Conservation (phyloP, 92 coral and sea anemone genomes). For the Porites rus region DNA sequence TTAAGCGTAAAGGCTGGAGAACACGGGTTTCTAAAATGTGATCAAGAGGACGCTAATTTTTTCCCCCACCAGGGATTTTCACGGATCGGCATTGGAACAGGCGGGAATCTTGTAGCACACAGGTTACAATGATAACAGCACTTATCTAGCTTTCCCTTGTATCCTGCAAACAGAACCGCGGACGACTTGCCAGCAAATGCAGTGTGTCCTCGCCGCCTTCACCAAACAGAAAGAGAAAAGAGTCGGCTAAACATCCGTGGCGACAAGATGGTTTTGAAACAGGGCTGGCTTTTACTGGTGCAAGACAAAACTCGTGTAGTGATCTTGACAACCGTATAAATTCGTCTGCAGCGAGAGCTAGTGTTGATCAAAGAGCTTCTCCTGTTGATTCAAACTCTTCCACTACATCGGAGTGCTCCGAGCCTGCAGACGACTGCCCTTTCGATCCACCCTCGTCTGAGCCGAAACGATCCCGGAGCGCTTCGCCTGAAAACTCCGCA, state of each 20-base stretch:
- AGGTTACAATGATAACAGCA: background rate
- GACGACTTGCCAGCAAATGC: constrained; percentile 95
- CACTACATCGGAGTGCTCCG: constrained; percentile 86
- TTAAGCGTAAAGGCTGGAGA: constrained; percentile 10
- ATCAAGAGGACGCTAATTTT: background rate
- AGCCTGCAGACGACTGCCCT: constrained; percentile 77
- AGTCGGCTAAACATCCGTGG: constrained; percentile 72
- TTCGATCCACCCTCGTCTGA: constrained; percentile 66
- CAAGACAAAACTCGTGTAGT: constrained; percentile 75
- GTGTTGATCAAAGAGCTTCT: constrained; percentile 61
- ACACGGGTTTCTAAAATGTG: background rate
- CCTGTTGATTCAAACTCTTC: constrained; percentile 76
- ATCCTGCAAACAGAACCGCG: constrained; percentile 87
- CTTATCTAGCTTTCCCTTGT: constrained; percentile 13
- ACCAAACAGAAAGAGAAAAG: constrained; percentile 75
- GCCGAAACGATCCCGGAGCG: constrained; percentile 83
- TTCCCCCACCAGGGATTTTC: background rate
- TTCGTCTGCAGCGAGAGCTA: constrained; percentile 61
- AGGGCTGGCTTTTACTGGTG: constrained; percentile 45
- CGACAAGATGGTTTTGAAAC: constrained; percentile 69
- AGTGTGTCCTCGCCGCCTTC: constrained; percentile 88
- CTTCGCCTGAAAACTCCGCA: constrained; percentile 71
- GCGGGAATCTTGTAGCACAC: too few species aligned
- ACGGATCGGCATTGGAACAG: background rate
- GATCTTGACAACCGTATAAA: constrained; percentile 64